Evolutionary conservation across 2,797 vertebrate species (phyloP).

Genomic region (Falco biarmicus): DNA sequence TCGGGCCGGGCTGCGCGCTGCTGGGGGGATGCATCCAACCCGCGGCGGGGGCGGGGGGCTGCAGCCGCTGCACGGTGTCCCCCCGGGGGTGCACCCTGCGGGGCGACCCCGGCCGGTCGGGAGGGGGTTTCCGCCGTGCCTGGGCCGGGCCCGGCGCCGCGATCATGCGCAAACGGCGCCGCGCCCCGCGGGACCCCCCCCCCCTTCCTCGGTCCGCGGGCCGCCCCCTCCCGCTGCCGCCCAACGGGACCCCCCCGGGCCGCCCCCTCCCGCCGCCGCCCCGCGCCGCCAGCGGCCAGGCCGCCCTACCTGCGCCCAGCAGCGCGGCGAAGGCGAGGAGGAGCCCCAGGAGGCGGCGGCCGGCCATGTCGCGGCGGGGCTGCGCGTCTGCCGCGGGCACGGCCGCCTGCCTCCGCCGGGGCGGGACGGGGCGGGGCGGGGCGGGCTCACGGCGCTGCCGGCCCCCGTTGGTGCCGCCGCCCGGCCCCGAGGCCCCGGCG

Average conservation of each 20-base stretch:
- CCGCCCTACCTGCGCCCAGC: slow-evolving; percentile 24
- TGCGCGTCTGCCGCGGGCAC: background rate
- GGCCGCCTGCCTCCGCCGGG: background rate
- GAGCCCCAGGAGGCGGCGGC: background rate
- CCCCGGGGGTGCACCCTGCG: background rate
- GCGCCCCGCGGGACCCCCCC: background rate
- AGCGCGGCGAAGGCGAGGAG: background rate
- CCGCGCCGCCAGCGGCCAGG: background rate
- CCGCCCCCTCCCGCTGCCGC: no score
- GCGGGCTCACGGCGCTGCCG: background rate
- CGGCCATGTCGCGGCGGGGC: background rate
- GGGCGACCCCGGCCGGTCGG: background rate
- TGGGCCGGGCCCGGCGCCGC: background rate
- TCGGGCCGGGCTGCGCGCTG: background rate
- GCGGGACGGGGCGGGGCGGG: background rate
- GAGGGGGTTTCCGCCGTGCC: background rate
- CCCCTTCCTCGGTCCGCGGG: no score
- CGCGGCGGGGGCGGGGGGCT: no score
- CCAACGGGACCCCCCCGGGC: no score
- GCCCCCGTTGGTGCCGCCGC: background rate
- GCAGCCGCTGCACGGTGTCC: background rate
- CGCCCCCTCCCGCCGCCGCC: background rate
- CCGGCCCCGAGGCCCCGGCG: background rate
- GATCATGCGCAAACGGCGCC: background rate
- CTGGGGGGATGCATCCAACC: background rate